Conservation (phyloP, 2,888 invertebrate species). For the Mongoloraphidia duomilia region DNA sequence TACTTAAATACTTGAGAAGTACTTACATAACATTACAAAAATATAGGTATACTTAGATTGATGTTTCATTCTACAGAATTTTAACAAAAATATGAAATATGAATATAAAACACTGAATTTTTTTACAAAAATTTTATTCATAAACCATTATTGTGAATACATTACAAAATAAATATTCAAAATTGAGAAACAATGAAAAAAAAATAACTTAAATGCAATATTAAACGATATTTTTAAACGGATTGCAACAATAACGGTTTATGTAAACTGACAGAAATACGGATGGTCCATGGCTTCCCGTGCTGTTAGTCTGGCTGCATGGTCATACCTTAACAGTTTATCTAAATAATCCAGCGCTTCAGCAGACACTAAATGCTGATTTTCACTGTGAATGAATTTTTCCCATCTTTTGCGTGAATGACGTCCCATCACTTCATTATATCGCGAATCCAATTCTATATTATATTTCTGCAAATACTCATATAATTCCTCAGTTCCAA, state of each 20-base stretch:
- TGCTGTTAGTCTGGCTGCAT: conserved; percentile 83
- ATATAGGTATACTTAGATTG: too few species aligned
- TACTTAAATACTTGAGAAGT: too few species aligned
- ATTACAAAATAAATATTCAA: too few species aligned
- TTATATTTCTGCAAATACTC: conserved; percentile 3
- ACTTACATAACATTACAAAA: too few species aligned
- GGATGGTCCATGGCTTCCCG: conserved; percentile 96
- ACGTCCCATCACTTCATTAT: neutral
- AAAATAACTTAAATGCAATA: too few species aligned
- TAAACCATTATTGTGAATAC: too few species aligned
- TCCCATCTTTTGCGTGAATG: conserved; percentile 5
- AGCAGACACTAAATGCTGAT: conserved; percentile 28
- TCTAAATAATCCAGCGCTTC: conserved; percentile 94
- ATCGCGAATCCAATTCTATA: conserved; percentile 1
- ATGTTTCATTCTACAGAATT: too few species aligned
- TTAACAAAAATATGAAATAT: too few species aligned
- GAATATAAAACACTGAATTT: too few species aligned
- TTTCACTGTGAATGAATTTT: conserved; percentile 3
- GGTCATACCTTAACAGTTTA: conserved; percentile 91
- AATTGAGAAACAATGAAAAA: too few species aligned
- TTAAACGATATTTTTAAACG: too few species aligned
- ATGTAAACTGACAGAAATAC: conserved; percentile 63
- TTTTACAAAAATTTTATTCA: too few species aligned
- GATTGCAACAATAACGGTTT: neutral
- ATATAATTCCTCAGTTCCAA: conserved; percentile 3